Percentiles rank a stretch among this genome's conserved stretches.
These are phyloP conservation scores for Sesia apiformis DNA, from an alignment of 2,888 invertebrate genomes.

Conservation along the genomic window DNA sequence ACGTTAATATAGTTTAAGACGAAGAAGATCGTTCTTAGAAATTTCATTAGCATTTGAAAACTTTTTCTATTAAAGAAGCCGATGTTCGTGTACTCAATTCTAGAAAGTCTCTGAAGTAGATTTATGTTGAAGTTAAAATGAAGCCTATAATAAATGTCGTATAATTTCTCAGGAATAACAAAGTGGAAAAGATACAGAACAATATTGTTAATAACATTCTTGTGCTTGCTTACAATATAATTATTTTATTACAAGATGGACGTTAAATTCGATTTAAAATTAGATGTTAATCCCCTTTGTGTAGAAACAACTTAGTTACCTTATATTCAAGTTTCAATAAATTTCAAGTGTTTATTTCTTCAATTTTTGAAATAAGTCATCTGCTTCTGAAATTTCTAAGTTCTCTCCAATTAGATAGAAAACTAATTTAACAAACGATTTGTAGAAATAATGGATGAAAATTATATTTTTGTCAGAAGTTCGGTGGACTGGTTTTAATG, in stretches of 20 bases:
- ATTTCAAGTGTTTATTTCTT: neutral
- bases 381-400: constrained; percentile 21
- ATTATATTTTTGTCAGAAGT: constrained; percentile 59
- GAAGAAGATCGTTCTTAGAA: constrained; percentile 14
- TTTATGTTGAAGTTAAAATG: too few species aligned
- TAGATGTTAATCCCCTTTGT: too few species aligned
- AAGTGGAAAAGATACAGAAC: too few species aligned
- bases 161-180: too few species aligned
- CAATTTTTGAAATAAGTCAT: constrained; percentile 1
- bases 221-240: too few species aligned
- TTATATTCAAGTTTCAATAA: too few species aligned
- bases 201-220: too few species aligned
- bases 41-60: constrained; percentile 13
- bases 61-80: neutral
- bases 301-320: too few species aligned
- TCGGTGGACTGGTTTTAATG: constrained; percentile 30
- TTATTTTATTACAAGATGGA: too few species aligned
- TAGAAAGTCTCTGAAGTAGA: too few species aligned
- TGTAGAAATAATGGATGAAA: constrained; percentile 39
- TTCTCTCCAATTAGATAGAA: constrained; percentile 45
- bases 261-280: too few species aligned
- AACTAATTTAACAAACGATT: constrained; percentile 42
- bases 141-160: too few species aligned
- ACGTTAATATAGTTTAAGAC: constrained; percentile 26
- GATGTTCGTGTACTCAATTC: neutral